Conservation (phyloP, 2,888 invertebrate genomes). For the Aradus depressus region DNA sequence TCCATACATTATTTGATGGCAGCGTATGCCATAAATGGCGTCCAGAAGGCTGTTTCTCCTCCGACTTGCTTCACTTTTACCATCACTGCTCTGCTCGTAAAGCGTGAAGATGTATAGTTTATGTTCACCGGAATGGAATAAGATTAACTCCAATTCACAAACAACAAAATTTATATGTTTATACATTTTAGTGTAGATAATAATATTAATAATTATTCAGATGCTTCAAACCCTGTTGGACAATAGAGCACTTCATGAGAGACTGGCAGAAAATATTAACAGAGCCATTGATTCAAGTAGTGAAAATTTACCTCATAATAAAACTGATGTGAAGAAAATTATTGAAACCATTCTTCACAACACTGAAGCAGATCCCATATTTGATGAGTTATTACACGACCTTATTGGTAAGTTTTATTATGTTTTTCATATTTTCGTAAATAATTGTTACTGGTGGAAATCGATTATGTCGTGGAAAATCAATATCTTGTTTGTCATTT, state of each 20-base stretch:
- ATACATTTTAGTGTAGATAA: no score
- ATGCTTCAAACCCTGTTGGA: conserved; percentile 22
- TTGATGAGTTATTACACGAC: conserved; percentile 21
- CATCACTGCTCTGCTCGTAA: no score
- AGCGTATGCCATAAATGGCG: no score
- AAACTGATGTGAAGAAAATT: conserved; percentile 21
- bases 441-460: not conserved
- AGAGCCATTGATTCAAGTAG: conserved; percentile 22
- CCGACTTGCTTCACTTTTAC: no score
- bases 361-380: conserved; percentile 24
- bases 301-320: conserved; percentile 9
- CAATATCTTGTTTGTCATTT: not conserved
- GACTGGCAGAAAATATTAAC: conserved; percentile 26
- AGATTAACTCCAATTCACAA: no score
- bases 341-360: conserved; percentile 23
- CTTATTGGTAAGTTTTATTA: conserved; percentile 19
- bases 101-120: no score
- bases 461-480: not conserved
- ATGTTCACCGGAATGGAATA: no score
- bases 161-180: no score
- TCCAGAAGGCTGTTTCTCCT: no score
- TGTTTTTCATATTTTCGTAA: not conserved
- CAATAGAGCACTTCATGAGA: conserved; percentile 24
- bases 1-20: no score
- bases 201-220: conserved; percentile 6